Conservation (phyloP, 2,888 invertebrate genomes). For the Stenurella melanura region DNA sequence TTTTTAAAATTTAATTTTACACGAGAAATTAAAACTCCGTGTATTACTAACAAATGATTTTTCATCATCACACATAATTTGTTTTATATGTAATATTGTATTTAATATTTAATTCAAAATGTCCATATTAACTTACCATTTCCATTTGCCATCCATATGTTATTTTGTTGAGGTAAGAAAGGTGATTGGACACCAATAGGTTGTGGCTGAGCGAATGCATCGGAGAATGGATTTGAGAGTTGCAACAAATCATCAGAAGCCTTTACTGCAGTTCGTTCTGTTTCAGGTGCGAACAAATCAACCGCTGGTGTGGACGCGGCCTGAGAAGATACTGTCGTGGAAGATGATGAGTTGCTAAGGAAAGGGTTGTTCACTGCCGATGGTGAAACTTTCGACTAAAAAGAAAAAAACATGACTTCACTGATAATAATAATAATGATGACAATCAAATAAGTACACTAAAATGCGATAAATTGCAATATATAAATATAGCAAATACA, state of each 20-base stretch:
- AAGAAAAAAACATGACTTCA: slow-evolving; percentile 42
- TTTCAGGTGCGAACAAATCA: slow-evolving; percentile 84
- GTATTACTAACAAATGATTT: too few relatives aligned
- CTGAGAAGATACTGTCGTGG: slow-evolving; percentile 60
- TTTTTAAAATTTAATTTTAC: too few relatives aligned
- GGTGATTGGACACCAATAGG: slow-evolving; percentile 38
- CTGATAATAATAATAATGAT: too few relatives aligned
- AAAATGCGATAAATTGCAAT: too few relatives aligned
- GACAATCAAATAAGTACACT: too few relatives aligned
- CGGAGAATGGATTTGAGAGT: slow-evolving; percentile 93
- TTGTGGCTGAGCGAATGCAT: slow-evolving; percentile 72
- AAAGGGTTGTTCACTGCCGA: slow-evolving; percentile 87
- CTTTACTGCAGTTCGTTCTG: slow-evolving; percentile 74
- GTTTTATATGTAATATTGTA: too few relatives aligned
- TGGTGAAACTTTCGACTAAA: slow-evolving; percentile 85
- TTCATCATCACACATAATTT: too few relatives aligned
- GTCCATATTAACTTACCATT: slow-evolving; percentile 67
- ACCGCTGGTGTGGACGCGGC: slow-evolving; percentile 70
- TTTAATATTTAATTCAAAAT: background rate
- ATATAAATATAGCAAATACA: too few relatives aligned
- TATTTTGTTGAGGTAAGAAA: slow-evolving; percentile 62
- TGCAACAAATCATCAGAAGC: slow-evolving; percentile 93
- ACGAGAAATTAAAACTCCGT: too few relatives aligned
- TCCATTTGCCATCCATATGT: slow-evolving; percentile 77
- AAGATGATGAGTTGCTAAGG: slow-evolving; percentile 75